Percentiles rank a stretch among this genome's conserved stretches.
Conservation (phyloP, 2,888 invertebrate genomes). For the Desoria tigrina region DNA sequence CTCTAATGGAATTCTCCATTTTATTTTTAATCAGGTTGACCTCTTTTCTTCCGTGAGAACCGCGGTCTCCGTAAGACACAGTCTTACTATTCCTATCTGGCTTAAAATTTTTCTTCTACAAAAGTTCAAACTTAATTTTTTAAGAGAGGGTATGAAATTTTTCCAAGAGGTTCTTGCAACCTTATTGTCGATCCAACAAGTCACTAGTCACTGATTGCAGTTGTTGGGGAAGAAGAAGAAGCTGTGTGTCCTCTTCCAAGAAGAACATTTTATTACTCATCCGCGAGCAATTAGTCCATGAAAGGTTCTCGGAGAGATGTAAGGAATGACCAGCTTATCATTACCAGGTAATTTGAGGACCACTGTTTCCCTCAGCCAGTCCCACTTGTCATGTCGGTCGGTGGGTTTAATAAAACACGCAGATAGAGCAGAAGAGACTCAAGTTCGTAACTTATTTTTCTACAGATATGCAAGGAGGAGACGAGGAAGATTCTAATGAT, state of each 20-base stretch:
- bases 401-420: constrained; percentile 15
- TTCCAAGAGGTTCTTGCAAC: too few relatives aligned
- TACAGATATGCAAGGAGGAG: background rate
- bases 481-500: background rate
- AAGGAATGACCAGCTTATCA: too few relatives aligned
- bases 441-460: too few relatives aligned
- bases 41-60: background rate
- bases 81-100: too few relatives aligned
- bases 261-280: constrained; percentile 12
- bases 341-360: too few relatives aligned
- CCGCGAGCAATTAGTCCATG: background rate
- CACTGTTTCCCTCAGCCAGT: background rate
- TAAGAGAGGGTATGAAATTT: background rate
- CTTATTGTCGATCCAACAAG: too few relatives aligned
- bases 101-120: background rate
- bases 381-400: constrained; percentile 14
- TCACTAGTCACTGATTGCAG: background rate
- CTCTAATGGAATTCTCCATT: background rate
- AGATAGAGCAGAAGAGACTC: too few relatives aligned
- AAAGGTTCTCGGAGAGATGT: background rate
- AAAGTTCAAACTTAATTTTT: background rate
- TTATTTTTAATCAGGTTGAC: background rate
- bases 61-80: background rate
- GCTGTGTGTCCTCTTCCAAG: background rate
- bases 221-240: background rate